Evolutionary conservation across 2,113 vertebrate genomes (phyloP), one percentile per base, ranked within the genome.

Genomic region (Oenanthe melanoleuca): DNA sequence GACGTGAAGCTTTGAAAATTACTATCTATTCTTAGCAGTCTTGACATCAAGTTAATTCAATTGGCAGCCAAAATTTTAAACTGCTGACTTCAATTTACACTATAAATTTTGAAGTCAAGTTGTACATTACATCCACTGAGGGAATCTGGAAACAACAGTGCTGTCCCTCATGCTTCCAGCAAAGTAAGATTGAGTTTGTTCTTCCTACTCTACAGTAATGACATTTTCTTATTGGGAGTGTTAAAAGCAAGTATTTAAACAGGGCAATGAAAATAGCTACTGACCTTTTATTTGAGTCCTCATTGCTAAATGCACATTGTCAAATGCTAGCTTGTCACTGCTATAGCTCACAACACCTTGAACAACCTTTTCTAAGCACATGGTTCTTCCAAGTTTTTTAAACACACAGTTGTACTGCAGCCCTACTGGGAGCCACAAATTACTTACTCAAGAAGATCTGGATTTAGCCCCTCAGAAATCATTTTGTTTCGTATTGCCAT

Each of bases 401-500:
- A 92, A 57, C 29, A 59, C 6, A 13, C 4, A 18, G 20, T 33
- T 82, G 66, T 37, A 63, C 17, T 59, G 63, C 75, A 74, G n/a
- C 40, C 31, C n/a, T 67, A 33, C 13, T 21, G 40, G 45, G 69
- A 73, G 64, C 38, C 80, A 71, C 23, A 81, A 28, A 67, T 89
- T 95, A 98, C 99, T 99, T 97, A 99, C 99, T 99, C 99, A 2
- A 99, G 98, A 96, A 99, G 97, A 96, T 97, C 98, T 20, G 99
- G 99, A 96, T 99, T 98, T 88, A 99, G 97, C 63, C 99, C 99
- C 94, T 99, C 99, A 69, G 98, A 96, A 83, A 99, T 95, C 99
- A 99, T 99, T 98, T 99, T 99, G 97, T 99, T 99, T 97, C 98
- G 98, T 97, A 99, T 99, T 57, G 99, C 99, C 99, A 99, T 98